Percentiles rank a stretch among this genome's conserved stretches.
These are phyloP conservation scores for Zaprionus bogoriensis DNA, from an alignment of 2,888 invertebrate genomes.

Conservation along the genomic window DNA sequence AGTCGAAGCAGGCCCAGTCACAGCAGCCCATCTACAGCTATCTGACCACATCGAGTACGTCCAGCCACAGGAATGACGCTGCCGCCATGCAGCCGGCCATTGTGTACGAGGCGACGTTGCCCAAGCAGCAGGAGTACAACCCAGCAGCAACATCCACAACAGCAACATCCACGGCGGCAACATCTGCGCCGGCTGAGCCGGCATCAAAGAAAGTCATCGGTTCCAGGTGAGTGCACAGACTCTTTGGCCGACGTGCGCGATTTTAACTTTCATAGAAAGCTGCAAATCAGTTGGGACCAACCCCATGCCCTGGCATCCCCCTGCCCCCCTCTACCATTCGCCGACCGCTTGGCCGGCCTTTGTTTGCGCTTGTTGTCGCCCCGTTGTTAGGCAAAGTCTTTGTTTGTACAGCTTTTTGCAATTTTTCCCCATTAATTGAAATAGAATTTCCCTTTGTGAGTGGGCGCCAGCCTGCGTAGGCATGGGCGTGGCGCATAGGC, in stretches of 20 bases:
- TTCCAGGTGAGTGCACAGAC: constrained; percentile 84
- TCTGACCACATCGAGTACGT: constrained; percentile 66
- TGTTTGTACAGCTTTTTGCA: constrained; percentile 74
- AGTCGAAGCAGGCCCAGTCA: constrained; percentile 29
- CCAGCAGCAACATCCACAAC: not conserved
- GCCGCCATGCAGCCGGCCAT: constrained; percentile 66
- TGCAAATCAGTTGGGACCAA: not conserved
- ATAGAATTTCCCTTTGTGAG: constrained; percentile 65
- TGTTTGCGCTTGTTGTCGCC: constrained; percentile 45
- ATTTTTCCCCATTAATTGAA: constrained; percentile 78
- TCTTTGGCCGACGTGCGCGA: constrained; percentile 39
- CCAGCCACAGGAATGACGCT: constrained; percentile 50
- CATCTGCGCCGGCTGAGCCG: constrained; percentile 77
- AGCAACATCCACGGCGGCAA: constrained; percentile 10
- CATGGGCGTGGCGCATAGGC: not conserved
- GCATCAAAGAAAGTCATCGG: constrained; percentile 85
- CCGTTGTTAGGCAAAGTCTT: constrained; percentile 65
- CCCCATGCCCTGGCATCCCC: not conserved
- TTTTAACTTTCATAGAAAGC: constrained; percentile 24
- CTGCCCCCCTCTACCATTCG: constrained; percentile 19
- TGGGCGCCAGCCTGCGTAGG: not conserved
- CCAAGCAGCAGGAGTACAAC: not conserved
- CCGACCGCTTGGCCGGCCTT: constrained; percentile 31
- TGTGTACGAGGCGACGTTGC: constrained; percentile 59
- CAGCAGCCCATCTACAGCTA: constrained; percentile 56